Percentiles rank a stretch among this genome's conserved stretches.
Conservation (phyloP, 2,113 vertebrate genomes). For the Riparia riparia region DNA sequence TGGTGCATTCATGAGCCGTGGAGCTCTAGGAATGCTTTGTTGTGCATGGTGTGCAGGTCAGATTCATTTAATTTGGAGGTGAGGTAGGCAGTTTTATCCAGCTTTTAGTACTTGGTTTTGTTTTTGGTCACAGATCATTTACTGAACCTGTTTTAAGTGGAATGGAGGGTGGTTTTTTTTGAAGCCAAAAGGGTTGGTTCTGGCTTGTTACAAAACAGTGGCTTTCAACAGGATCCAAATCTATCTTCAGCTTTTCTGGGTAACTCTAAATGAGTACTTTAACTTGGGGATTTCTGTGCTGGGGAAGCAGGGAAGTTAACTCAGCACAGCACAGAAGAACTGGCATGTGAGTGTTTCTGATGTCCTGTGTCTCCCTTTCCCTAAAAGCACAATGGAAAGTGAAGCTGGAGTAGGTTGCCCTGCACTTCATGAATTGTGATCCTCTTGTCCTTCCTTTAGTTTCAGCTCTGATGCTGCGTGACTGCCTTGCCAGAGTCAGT, state of each 20-base stretch:
- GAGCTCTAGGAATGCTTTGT: conserved; percentile 42
- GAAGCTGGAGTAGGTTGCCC: not conserved
- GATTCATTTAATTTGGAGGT: conserved; percentile 62
- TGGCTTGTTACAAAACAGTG: conserved; percentile 51
- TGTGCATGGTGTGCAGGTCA: conserved; percentile 8
- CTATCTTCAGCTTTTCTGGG: conserved; percentile 70
- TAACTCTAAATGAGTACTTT: conserved; percentile 69
- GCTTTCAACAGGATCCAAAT: conserved; percentile 69
- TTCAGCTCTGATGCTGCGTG: not conserved
- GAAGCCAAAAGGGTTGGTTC: conserved; percentile 51
- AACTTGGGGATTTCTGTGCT: conserved; percentile 61
- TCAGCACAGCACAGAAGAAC: conserved; percentile 5
- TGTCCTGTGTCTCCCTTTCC: not conserved
- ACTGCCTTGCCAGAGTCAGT: not conserved
- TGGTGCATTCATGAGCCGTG: fast-evolving
- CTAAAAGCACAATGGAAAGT: not conserved
- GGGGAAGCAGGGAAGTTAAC: conserved; percentile 56
- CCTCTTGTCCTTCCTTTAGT: not conserved
- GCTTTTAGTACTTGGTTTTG: conserved; percentile 65
- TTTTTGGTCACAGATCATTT: conserved; percentile 71
- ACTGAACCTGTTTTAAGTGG: conserved; percentile 69
- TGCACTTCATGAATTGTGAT: not conserved
- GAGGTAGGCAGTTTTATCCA: conserved; percentile 53
- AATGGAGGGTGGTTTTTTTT: conserved; percentile 27
- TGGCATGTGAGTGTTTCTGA: conserved; percentile 1